Evolutionary conservation across 2,797 vertebrate genomes (phyloP), one percentile per base, ranked within the genome.

Genomic region (Hylomyscus alleni): DNA sequence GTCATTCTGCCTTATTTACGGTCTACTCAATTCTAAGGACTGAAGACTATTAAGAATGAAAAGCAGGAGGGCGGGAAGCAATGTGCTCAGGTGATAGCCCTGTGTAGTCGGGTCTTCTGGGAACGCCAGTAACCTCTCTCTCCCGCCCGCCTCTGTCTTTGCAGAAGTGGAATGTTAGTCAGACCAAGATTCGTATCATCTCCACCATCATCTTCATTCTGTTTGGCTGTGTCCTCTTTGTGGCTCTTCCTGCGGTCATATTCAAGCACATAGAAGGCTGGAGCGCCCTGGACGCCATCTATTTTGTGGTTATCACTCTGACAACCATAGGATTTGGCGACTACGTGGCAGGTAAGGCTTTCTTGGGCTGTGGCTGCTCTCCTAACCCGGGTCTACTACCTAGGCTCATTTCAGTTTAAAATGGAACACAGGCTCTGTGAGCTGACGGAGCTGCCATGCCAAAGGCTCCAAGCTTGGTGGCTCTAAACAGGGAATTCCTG

Each of bases 321-420:
- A 99, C 99, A 83, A 99, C 99, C 24, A 99, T 99, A 88, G 99
- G 99, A 93, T 99, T 99, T 67, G 99, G 99, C 31, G 99, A 99
- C 98, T 99, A 99, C 65, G 99, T 99, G 2, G 99, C 99, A 78
- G 99, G 99, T 98, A 99, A 99, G 98, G 97, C 56, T 94, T 97
- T 76, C 34, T 22, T 76, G 3, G 29, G 12, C 13, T 6, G 0
- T 2, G 17, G 0, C 75, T 37, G 13, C 50, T 47, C n/a, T 44
- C 22, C 76, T 54, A 29, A 31, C 11, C 58, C 2, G 3, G 37
- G 7, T 12, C 24, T 52, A 19, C 56, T 37, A 10, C 0, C 65
- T 75, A 72, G 83, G 77, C 82, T 62, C 20, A 1, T 2, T 52
- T 1, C 65, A 4, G 14, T 95, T 88, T 92, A 3, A 3, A 56